phyloP scores from a whole-genome alignment of 2,797 vertebrate genomes.

The Cheirogaleus major region DNA sequence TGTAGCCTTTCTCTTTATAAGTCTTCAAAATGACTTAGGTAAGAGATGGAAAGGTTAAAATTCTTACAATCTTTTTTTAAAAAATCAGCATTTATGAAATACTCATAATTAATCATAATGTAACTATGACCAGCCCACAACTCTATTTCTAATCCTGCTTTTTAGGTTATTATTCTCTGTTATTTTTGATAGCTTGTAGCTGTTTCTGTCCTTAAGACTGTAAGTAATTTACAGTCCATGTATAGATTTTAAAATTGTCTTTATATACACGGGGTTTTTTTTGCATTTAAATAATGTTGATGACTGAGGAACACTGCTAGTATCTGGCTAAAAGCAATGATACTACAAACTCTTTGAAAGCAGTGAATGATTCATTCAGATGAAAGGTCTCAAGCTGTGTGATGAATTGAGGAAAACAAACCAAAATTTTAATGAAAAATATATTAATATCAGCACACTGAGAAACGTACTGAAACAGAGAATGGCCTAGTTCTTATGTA shows the following conservation, averaged over 20 bases:
- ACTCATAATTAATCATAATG: neutral
- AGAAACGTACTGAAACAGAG: neutral
- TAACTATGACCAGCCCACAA: neutral
- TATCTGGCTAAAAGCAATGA: neutral
- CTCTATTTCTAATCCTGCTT: neutral
- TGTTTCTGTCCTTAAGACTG: neutral
- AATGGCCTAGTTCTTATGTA: neutral
- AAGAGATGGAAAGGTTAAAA: neutral
- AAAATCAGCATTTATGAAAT: neutral
- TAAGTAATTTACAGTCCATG: neutral
- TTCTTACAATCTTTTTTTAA: neutral
- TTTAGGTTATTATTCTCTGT: neutral
- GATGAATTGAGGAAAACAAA: neutral
- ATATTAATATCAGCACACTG: neutral
- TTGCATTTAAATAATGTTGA: neutral
- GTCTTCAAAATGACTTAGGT: neutral
- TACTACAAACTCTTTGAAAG: neutral
- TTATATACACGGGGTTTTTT: neutral
- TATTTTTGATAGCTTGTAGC: neutral
- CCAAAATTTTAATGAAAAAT: neutral
- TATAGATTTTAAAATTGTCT: slow-evolving; percentile 7
- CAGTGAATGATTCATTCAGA: neutral
- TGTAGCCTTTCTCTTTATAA: neutral
- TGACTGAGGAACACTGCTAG: neutral
- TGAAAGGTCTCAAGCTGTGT: neutral